phyloP scores from a whole-genome alignment of 2,113 vertebrate genomes.

The Globicephala melas region DNA sequence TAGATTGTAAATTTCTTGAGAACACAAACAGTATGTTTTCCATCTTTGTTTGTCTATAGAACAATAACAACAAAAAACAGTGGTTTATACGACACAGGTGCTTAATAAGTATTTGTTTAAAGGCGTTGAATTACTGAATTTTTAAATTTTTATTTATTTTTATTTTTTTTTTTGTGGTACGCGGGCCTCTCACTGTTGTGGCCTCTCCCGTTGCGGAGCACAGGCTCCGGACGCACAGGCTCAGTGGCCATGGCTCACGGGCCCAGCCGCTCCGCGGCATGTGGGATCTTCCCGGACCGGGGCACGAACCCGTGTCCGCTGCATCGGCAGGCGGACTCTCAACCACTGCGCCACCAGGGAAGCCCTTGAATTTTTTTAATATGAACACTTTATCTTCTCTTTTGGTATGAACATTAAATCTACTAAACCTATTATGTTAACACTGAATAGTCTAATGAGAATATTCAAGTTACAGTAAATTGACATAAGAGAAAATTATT shows the following conservation, averaged over 20 bases:
- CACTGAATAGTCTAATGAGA: not conserved
- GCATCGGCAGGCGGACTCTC: no score
- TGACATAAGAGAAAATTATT: not conserved
- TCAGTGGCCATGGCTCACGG: no score
- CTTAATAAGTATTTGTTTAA: conserved; percentile 1
- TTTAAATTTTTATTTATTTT: no score
- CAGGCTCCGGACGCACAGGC: no score
- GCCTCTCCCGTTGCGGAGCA: no score
- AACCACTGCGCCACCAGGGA: no score
- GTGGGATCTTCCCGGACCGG: no score
- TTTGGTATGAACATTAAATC: not conserved
- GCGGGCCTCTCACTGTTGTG: no score
- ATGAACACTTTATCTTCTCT: not conserved
- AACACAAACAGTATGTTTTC: not conserved
- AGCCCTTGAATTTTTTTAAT: not conserved
- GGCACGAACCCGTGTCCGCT: no score
- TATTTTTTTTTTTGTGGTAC: no score
- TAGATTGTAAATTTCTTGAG: not conserved
- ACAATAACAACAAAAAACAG: not conserved
- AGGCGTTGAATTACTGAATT: not conserved
- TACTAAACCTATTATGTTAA: not conserved
- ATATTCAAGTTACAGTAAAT: not conserved
- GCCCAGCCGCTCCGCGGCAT: no score
- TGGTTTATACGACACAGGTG: not conserved
- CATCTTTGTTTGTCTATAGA: not conserved